Percentiles rank a stretch among this genome's conserved stretches.
These are phyloP conservation scores for Edolisoma coerulescens DNA, from an alignment of 2,113 vertebrate genomes.

Conservation along the genomic window DNA sequence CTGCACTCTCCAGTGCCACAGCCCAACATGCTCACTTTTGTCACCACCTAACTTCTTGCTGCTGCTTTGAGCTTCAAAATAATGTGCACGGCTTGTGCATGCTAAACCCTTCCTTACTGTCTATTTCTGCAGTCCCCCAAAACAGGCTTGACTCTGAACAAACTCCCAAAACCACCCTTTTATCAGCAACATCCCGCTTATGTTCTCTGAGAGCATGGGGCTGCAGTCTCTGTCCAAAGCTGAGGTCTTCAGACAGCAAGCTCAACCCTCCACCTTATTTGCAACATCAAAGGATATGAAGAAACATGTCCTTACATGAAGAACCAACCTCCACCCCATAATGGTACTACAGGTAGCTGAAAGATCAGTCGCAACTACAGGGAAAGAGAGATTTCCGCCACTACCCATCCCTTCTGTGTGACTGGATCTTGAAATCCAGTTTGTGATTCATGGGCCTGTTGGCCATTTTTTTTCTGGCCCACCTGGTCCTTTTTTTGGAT, in stretches of 20 bases:
- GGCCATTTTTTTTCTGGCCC: background rate
- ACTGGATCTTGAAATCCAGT: background rate
- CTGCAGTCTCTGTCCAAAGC: background rate
- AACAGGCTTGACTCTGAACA: background rate
- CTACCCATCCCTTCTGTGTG: background rate
- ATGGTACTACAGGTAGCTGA: background rate
- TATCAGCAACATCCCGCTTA: background rate
- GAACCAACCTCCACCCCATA: background rate
- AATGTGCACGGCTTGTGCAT: background rate
- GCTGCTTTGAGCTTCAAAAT: background rate
- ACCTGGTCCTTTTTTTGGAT: background rate
- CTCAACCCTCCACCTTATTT: background rate
- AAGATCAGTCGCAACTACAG: background rate
- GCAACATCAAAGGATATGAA: background rate
- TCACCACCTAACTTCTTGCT: background rate
- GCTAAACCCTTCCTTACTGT: background rate
- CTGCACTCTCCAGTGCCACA: background rate
- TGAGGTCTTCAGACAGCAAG: background rate
- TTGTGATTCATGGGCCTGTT: background rate
- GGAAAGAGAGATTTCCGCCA: background rate
- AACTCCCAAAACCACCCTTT: background rate
- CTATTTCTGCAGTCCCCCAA: accelerated
- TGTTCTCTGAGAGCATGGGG: background rate
- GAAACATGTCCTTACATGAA: background rate
- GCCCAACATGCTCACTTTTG: background rate